Conservation (phyloP, 2,888 invertebrate species). For the Orthosia cruda region DNA sequence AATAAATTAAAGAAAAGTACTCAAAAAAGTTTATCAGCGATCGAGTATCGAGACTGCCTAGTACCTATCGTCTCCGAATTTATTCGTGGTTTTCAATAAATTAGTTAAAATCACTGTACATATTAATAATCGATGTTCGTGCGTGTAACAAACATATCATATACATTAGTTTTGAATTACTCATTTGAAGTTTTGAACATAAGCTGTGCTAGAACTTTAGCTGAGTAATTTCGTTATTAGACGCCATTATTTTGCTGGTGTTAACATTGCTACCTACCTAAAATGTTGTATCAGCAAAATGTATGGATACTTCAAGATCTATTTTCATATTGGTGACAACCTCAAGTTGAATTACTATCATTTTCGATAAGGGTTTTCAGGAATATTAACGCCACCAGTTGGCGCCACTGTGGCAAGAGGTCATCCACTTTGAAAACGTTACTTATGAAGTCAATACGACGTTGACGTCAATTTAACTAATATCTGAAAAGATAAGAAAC, state of each 20-base stretch:
- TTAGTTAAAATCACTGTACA: constrained; percentile 64
- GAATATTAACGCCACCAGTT: too few species aligned
- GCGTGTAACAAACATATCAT: constrained; percentile 73
- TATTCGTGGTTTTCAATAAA: constrained; percentile 67
- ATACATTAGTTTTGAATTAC: constrained; percentile 50
- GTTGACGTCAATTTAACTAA: too few species aligned
- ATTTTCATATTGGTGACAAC: constrained; percentile 35
- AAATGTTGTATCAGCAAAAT: constrained; percentile 37
- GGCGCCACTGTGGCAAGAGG: too few species aligned
- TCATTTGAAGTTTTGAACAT: constrained; percentile 55
- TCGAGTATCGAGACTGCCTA: constrained; percentile 67
- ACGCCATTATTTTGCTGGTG: constrained; percentile 48
- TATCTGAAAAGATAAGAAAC: too few species aligned
- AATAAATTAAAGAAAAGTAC: constrained; percentile 46
- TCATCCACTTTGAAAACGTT: too few species aligned
- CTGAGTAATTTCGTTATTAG: constrained; percentile 21
- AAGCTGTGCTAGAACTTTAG: constrained; percentile 48
- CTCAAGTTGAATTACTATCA: background rate
- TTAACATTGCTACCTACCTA: background rate
- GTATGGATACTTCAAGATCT: constrained; percentile 14
- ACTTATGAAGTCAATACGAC: too few species aligned
- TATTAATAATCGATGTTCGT: constrained; percentile 47
- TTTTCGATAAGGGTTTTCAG: too few species aligned
- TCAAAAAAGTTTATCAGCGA: constrained; percentile 57
- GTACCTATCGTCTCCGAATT: constrained; percentile 65